These are phyloP conservation scores for Argynnis bischoffii DNA, from an alignment of 2,888 invertebrate species.

Conservation along the genomic window DNA sequence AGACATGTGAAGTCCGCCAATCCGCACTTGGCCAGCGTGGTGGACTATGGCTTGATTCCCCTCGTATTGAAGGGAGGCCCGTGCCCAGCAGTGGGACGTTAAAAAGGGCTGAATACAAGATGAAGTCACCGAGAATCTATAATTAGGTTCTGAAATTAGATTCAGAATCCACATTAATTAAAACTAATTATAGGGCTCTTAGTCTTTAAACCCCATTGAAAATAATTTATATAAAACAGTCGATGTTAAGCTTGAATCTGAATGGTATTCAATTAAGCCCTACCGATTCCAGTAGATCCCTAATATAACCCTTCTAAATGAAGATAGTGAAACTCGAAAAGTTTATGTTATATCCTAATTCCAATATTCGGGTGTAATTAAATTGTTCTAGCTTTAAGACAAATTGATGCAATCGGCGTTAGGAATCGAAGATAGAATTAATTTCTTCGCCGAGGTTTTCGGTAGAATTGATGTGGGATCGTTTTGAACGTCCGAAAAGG, in stretches of 20 bases:
- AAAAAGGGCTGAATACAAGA: no score
- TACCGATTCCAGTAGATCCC: slow-evolving; percentile 43
- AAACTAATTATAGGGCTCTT: no score
- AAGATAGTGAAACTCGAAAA: slow-evolving; percentile 44
- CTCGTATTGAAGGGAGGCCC: no score
- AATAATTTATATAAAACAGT: no score
- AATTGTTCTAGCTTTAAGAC: slow-evolving; percentile 62
- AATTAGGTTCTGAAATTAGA: no score
- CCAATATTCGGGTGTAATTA: slow-evolving; percentile 56
- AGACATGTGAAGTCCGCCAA: no score
- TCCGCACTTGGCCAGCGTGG: no score
- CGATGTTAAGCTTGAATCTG: not conserved
- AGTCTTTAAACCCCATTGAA: not conserved
- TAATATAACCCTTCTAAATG: slow-evolving; percentile 22
- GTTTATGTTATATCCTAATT: slow-evolving; percentile 47
- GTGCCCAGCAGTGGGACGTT: no score
- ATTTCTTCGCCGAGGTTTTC: slow-evolving; percentile 60
- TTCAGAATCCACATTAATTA: no score
- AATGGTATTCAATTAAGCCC: slow-evolving; percentile 47
- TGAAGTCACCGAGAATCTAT: no score
- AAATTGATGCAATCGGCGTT: slow-evolving; percentile 54
- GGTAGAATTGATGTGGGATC: slow-evolving; percentile 57
- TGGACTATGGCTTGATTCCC: no score
- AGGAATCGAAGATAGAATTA: slow-evolving; percentile 57
- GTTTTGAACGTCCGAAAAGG: slow-evolving; percentile 45